Base-by-base conservation (phyloP, 2,888 invertebrate genomes). In the Emesis castigata region DNA sequence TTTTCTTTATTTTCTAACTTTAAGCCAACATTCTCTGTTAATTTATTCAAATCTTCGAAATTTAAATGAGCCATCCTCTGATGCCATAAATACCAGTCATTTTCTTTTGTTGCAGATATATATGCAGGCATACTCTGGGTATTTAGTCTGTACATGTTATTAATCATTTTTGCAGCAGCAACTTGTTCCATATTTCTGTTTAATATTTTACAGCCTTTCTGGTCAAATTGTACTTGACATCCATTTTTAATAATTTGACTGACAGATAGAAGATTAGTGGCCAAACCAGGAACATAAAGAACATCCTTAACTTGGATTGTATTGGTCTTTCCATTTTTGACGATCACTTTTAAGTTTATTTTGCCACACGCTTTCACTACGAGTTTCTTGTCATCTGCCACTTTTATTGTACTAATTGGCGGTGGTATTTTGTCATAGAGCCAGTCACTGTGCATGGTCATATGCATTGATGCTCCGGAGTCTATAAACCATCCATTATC, bases 271-370 rank as follows among this genome's bases (percentile, higher is more conserved):
- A 85, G 69, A 58, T 85, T 85, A 73, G 31, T 75, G 31, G 85
- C 82, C n/a, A 86, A 58, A 14, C 64, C 77, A 58, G 86, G 86
- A 14, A 86, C 80, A 81, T 74, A 83, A 8, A 86, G 65, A 18
- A 86, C 85, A 83, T 87, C 65, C n/a, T 69, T 77, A 11, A 88
- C 77, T 53, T 85, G 71, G 11, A 86, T 78, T 44, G 22, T 70
- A 7, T 61, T 20, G 1, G 26, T 22, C 48, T 48, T 48, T 6
- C 58, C 48, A 26, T 77, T 77, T 0, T 77, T 62, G 6, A 14
- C 56, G 22, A 68, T 20, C 20, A 68, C 68, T 22, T 22, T 68
- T 26, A 68, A 26, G n/a, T 26, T 26, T n/a, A 68, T 6, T 14
- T 68, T 68, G 56, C n/a, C 72, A 66, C 62, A 61, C 26, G 31